Base-by-base conservation (phyloP, 92 coral and sea anemone species). In the Palythoa heliodiscus region DNA sequence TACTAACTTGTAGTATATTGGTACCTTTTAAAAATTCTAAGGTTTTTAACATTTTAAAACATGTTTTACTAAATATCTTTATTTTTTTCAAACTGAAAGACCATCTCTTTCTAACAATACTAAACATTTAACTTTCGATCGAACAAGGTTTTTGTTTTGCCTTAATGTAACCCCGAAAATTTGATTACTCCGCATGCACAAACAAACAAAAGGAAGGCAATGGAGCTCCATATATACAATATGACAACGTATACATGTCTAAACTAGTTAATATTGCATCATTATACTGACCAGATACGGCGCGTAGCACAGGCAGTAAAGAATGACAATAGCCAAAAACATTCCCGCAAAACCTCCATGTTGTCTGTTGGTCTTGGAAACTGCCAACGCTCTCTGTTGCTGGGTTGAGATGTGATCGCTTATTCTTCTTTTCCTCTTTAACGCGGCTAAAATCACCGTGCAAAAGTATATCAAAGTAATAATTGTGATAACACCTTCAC, bases 281-380 rank as follows among this genome's bases (percentile, higher is more conserved):
- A 7, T n/a, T n/a, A 16, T 40, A 93, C 98, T 95, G 54, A 95
- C 98, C 93, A 95, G 76, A 91, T 91, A 95, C 16, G 98, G 98
- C 1, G 89, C 91, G 71, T 85, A 93, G 76, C 98, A 95, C 23
- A 84, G 52, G 76, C 95, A 95, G 84, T 89, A 95, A 16, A 95
- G 69, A 25, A 86, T 66, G 5, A 95, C 98, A 40, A 95, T 93
- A 37, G 91, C 93, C 19, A 91, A 73, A 5, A 95, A 92, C 87
- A 95, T 81, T 43, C 89, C 86, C 23, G 98, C 98, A 73, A 93
- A 95, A 2, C 91, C 94, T 47, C 88, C 95, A 29, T 91, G 95
- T 55, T 93, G 90, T 19, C 70, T 86, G 70, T 83, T 91, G 7
- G 88, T 83, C 23, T 37, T 87, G 16, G 63, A 24, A 19, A 93